phyloP scores from a whole-genome alignment of 1,140 invertebrate species.

The Cydia amplana region DNA sequence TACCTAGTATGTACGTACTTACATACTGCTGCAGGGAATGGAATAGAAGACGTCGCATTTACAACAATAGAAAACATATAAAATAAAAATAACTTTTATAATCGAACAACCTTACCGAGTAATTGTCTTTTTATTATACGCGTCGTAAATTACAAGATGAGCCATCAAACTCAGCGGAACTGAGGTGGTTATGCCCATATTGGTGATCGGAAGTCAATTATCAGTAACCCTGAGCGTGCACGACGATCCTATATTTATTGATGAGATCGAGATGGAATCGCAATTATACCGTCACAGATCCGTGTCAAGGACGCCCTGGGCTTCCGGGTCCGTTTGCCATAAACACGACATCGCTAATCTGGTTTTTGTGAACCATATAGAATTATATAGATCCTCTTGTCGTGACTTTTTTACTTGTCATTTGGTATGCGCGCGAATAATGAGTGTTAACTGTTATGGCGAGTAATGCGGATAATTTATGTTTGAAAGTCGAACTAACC shows the following conservation, averaged over 20 bases:
- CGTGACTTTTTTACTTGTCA: slow-evolving; percentile 2
- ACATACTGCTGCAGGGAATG: too few relatives aligned
- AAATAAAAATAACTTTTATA: background rate
- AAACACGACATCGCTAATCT: slow-evolving; percentile 20
- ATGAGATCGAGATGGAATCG: slow-evolving; percentile 50
- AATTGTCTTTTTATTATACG: slow-evolving; percentile 11
- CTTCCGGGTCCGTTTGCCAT: slow-evolving; percentile 54
- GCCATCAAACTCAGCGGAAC: slow-evolving; percentile 10
- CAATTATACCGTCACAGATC: slow-evolving; percentile 59
- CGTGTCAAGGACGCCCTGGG: slow-evolving; percentile 61
- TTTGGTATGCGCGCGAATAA: background rate
- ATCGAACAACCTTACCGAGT: slow-evolving; percentile 8
- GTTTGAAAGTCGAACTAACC: too few relatives aligned
- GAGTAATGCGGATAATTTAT: too few relatives aligned
- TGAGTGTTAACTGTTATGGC: background rate
- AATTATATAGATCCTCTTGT: background rate
- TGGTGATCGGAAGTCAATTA: slow-evolving; percentile 54
- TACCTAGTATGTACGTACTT: too few relatives aligned
- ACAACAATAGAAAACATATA: background rate
- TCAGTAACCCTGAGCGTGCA: slow-evolving; percentile 53
- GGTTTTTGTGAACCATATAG: slow-evolving; percentile 2
- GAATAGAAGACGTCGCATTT: background rate
- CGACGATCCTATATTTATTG: slow-evolving; percentile 51
- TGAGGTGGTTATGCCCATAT: slow-evolving; percentile 38
- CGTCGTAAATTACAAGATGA: slow-evolving; percentile 13